Evolutionary conservation across 2,113 vertebrate species (phyloP), one percentile per base, ranked within the genome.

Genomic region (Passer montanus): DNA sequence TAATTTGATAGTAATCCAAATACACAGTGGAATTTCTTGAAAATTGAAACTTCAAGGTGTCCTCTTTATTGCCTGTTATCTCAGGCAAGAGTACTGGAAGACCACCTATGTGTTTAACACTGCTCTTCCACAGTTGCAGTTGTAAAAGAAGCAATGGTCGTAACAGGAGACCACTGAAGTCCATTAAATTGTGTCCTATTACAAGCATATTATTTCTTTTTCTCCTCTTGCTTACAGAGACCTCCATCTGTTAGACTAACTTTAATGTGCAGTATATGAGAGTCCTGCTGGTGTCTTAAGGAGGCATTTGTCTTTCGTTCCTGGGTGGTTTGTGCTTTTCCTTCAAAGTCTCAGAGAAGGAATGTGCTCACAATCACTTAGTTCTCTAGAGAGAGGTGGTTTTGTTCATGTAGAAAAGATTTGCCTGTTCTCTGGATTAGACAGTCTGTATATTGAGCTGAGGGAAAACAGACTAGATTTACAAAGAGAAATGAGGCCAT

Each of bases 31-130:
- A 96, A 90, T 94, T 93, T 89, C 86, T 77, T 93, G 93, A 83
- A 94, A 96, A 96, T 94, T 96, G 92, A 94, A 95, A 70, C 92
- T 90, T 96, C 92, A 95, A 74, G 88, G 93, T 96, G 95, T 92
- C 95, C 76, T 94, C 60, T 94, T 93, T 92, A 95, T 94, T 94
- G 90, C 81, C 79, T 89, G 60, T 90, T 94, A 92, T 89, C 90
- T 93, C 82, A 95, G 90, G 80, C 92, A 84, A 81, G 69, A 75
- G 41, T 41, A 47, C 63, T 64, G 76, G 90, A 94, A 90, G 94
- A 93, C 92, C 93, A 92, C 92, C 95, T 87, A 64, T 88, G 88
- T 84, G 80, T 93, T 90, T 95, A 92, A 88, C 44, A 6, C 83
- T 80, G 63, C 72, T 94, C 28, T 84, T 86, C 88, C 80, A 35